These are phyloP conservation scores for Oreohelix idahoensis DNA, from an alignment of 1,140 invertebrate genomes.

Conservation along the genomic window DNA sequence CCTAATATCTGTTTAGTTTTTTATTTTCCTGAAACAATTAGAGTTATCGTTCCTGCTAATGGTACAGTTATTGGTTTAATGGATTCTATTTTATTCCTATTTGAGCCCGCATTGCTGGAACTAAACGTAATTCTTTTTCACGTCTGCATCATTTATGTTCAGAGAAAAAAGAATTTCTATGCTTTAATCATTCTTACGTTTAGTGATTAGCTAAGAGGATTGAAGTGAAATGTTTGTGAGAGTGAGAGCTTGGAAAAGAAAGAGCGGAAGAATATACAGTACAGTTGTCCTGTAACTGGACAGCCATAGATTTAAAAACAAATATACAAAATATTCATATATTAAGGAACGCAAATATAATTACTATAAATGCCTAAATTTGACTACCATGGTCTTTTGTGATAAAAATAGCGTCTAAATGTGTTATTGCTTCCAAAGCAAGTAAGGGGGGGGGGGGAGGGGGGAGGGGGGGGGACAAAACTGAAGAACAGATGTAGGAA, in stretches of 20 bases:
- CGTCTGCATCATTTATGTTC: not conserved
- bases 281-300: too few relatives aligned
- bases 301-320: too few relatives aligned
- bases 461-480: too few relatives aligned
- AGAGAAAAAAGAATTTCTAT: not conserved
- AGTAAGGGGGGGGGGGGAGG: too few relatives aligned
- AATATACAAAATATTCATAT: too few relatives aligned
- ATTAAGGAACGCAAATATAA: too few relatives aligned
- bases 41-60: not conserved
- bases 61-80: conserved; percentile 2
- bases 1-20: not conserved
- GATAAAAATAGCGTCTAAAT: too few relatives aligned
- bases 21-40: conserved; percentile 11
- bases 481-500: too few relatives aligned
- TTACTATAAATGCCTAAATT: too few relatives aligned
- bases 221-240: not conserved
- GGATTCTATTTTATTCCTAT: not conserved
- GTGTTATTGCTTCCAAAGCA: too few relatives aligned
- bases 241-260: not conserved
- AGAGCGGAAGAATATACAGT: too few relatives aligned
- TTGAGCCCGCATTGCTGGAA: not conserved
- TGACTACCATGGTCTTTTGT: too few relatives aligned
- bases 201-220: not conserved
- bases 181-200: not conserved
- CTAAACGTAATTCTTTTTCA: not conserved